phyloP scores from a whole-genome alignment of 1,140 invertebrate genomes.

The Callitettix versicolor region DNA sequence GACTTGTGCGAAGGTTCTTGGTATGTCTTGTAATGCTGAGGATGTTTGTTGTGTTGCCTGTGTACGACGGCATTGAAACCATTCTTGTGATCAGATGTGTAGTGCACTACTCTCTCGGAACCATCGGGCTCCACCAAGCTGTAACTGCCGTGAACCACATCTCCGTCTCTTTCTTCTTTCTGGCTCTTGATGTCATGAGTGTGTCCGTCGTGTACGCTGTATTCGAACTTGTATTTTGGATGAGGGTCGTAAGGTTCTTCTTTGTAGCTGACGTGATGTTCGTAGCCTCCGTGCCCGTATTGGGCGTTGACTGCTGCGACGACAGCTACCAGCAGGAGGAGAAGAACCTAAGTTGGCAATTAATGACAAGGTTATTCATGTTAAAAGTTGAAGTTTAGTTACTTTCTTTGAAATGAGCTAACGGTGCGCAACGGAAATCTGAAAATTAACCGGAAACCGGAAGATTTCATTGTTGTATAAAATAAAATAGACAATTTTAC shows the following conservation, averaged over 20 bases:
- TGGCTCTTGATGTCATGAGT: conserved; percentile 46
- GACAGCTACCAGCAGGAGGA: too few species aligned
- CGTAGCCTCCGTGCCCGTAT: too few species aligned
- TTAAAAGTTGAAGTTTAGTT: too few species aligned
- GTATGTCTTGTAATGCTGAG: conserved; percentile 2
- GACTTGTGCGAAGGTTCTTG: not conserved
- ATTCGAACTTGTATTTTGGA: conserved; percentile 38
- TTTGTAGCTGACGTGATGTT: not conserved
- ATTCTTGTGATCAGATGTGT: conserved; percentile 14
- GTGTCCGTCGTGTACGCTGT: conserved; percentile 41
- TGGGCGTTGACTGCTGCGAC: too few species aligned
- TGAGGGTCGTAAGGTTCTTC: conserved; percentile 12
- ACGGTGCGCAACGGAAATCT: too few species aligned
- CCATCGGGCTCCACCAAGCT: conserved; percentile 27
- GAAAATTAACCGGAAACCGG: too few species aligned
- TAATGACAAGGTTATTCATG: too few species aligned
- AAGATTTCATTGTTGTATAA: too few species aligned
- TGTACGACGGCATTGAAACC: conserved; percentile 10
- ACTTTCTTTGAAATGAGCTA: too few species aligned
- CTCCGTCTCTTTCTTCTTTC: conserved; percentile 40
- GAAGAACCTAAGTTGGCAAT: too few species aligned
- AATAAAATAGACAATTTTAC: too few species aligned
- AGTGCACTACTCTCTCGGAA: conserved; percentile 20
- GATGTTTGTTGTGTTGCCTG: conserved; percentile 8
- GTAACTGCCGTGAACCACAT: too few species aligned